Percentiles rank a stretch among this genome's conserved stretches.
Conservation (phyloP, 2,888 invertebrate species). For the Lordiphosa fenestrarum region DNA sequence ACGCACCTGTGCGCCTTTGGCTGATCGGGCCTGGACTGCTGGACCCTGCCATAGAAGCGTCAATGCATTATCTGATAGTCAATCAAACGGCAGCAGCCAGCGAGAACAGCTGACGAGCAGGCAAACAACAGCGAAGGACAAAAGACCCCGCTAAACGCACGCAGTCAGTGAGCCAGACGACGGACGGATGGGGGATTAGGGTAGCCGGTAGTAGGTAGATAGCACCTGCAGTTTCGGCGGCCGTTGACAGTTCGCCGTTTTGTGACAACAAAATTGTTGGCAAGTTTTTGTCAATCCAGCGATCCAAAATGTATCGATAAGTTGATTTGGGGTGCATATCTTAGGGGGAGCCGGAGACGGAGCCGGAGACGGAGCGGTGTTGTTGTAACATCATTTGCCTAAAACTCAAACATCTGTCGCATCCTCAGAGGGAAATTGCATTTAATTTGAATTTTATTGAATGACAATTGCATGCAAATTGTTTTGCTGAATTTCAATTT, state of each 20-base stretch:
- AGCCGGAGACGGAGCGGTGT: too few relatives aligned
- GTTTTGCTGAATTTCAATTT: conserved; percentile 40
- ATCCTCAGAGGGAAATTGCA: conserved; percentile 38
- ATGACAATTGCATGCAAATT: conserved; percentile 70
- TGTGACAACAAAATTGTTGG: conserved; percentile 71
- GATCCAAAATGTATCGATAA: conserved; percentile 50
- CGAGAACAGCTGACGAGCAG: conserved; percentile 41
- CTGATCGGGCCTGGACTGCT: background rate
- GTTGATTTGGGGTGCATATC: conserved; percentile 23
- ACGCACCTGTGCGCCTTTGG: conserved; percentile 55
- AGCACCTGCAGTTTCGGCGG: conserved; percentile 52
- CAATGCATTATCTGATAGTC: conserved; percentile 64
- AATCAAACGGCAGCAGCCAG: conserved; percentile 55
- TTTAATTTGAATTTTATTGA: conserved; percentile 67
- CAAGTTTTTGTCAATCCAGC: conserved; percentile 51
- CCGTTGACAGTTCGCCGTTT: conserved; percentile 65
- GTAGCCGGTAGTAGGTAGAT: conserved; percentile 31
- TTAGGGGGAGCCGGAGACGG: too few relatives aligned
- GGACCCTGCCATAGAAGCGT: conserved; percentile 62
- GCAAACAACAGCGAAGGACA: background rate
- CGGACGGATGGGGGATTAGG: too few relatives aligned
- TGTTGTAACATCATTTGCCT: conserved; percentile 23
- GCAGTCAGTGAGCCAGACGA: conserved; percentile 1
- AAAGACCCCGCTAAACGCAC: conserved; percentile 12
- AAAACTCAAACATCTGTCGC: conserved; percentile 26